phyloP scores from a whole-genome alignment of 1,140 invertebrate species.

The Penaeus chinensis region DNA sequence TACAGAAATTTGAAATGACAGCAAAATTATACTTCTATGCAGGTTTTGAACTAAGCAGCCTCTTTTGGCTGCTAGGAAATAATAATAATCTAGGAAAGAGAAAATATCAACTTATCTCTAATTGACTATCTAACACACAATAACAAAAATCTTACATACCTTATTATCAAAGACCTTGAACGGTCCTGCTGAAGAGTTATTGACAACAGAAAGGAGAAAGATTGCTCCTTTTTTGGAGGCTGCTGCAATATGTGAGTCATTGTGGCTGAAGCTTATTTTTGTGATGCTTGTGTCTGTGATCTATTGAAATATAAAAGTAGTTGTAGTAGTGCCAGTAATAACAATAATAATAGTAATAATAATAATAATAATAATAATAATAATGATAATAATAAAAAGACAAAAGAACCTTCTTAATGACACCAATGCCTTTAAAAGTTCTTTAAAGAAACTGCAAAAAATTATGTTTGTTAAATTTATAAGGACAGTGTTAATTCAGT shows the following conservation, averaged over 20 bases:
- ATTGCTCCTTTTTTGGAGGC: conserved; percentile 40
- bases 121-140: too few species aligned
- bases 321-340: neutral
- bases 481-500: too few species aligned
- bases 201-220: conserved; percentile 36
- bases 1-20: neutral
- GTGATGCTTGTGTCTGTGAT: conserved; percentile 21
- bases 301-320: neutral
- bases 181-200: conserved; percentile 37
- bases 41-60: neutral
- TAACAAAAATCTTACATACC: conserved; percentile 13
- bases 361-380: neutral
- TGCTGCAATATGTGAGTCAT: conserved; percentile 44
- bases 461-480: too few species aligned
- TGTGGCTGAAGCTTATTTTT: conserved; percentile 37
- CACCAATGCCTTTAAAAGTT: too few species aligned
- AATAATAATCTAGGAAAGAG: neutral
- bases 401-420: too few species aligned
- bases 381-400: neutral
- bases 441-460: too few species aligned
- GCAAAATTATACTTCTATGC: neutral
- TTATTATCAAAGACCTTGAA: conserved; percentile 45
- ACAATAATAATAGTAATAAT: neutral
- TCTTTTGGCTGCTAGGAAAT: neutral
- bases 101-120: too few species aligned